Percentiles rank a stretch among this genome's conserved stretches.
Conservation (phyloP, 2,113 vertebrate species). For the Tringa solitaria region DNA sequence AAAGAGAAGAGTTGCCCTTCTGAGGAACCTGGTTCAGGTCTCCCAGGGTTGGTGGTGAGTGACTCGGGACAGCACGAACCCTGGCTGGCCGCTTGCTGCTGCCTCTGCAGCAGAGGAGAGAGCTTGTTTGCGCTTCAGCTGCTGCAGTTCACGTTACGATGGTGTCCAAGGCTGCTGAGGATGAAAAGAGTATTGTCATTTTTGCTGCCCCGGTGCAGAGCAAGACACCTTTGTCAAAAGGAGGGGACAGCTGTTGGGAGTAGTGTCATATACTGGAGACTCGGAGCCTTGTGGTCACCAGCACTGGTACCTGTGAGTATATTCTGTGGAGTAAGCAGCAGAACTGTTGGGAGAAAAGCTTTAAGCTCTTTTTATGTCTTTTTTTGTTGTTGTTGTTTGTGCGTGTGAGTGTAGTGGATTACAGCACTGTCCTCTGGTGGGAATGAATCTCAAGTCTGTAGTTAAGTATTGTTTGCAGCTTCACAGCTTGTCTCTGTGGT, state of each 20-base stretch:
- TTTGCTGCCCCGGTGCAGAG: neutral
- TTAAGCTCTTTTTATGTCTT: neutral
- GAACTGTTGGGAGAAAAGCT: neutral
- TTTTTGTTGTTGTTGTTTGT: neutral
- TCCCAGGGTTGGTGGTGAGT: fast-evolving
- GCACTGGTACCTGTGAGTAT: neutral
- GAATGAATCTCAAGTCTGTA: neutral
- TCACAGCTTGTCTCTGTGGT: neutral
- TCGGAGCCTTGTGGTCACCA: neutral
- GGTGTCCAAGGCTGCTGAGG: neutral
- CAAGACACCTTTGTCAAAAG: neutral
- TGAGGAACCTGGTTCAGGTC: neutral
- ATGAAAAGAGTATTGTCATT: neutral
- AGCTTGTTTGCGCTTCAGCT: neutral
- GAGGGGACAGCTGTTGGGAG: neutral
- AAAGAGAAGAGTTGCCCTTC: neutral
- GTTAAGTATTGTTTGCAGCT: neutral
- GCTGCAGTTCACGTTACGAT: fast-evolving
- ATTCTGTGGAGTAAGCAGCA: neutral
- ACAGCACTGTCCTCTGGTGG: neutral
- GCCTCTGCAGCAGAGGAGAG: neutral
- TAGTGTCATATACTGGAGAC: neutral
- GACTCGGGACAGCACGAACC: neutral
- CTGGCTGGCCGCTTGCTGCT: neutral
- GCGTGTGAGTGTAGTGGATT: neutral